Conservation (phyloP, 2,113 vertebrate genomes). For the Mormyrus lacerda region DNA sequence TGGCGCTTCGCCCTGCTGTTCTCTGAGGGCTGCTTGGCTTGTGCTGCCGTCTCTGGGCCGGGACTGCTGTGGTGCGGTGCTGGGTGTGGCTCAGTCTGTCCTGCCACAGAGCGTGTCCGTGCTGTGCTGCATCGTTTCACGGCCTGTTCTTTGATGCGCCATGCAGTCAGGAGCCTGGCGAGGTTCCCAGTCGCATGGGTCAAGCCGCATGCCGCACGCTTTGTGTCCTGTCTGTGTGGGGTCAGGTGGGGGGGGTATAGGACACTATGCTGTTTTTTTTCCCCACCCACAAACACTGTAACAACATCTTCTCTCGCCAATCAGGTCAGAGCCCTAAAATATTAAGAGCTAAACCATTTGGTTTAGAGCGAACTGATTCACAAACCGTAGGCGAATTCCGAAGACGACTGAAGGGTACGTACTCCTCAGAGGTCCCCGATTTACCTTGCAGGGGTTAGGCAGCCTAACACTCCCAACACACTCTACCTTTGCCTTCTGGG, state of each 20-base stretch:
- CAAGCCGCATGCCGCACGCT: not conserved
- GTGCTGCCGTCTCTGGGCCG: not conserved
- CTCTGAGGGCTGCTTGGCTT: not conserved
- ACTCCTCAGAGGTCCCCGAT: slow-evolving; percentile 61
- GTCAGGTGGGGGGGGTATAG: not conserved
- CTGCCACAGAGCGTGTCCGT: not conserved
- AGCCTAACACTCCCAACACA: not conserved
- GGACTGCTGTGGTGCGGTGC: not conserved
- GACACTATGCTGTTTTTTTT: slow-evolving; percentile 32
- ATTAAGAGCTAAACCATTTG: slow-evolving; percentile 95
- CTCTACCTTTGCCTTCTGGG: not conserved
- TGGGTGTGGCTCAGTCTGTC: not conserved
- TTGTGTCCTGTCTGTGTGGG: not conserved
- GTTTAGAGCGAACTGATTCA: slow-evolving; percentile 99
- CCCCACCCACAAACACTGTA: slow-evolving; percentile 50
- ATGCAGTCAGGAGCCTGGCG: not conserved
- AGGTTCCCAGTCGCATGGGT: not conserved
- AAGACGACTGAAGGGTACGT: slow-evolving; percentile 97
- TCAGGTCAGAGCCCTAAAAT: slow-evolving; percentile 99
- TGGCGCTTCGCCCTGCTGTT: not conserved
- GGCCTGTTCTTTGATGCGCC: not conserved
- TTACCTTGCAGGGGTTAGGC: not conserved
- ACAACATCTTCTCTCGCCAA: slow-evolving; percentile 97
- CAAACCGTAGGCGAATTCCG: slow-evolving; percentile 98
- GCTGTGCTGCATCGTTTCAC: not conserved